Percentiles rank a stretch among this genome's conserved stretches.
These are phyloP conservation scores for Aplocera efformata DNA, from an alignment of 2,888 invertebrate genomes.

Conservation along the genomic window DNA sequence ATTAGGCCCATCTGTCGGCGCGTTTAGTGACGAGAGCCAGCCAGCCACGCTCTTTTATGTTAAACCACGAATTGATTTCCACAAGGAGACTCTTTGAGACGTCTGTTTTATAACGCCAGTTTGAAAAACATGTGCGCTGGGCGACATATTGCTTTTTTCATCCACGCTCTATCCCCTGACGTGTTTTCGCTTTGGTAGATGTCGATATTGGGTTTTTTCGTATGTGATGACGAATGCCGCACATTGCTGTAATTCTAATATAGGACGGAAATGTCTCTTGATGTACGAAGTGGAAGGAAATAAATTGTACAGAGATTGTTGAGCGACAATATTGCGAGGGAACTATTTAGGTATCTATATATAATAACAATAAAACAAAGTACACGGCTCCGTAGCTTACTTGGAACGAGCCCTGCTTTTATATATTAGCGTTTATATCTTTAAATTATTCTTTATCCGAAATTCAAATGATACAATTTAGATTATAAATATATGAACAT, in stretches of 20 bases:
- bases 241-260: constrained; percentile 45
- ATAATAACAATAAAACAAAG: no score
- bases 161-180: constrained; percentile 55
- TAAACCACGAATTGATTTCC: constrained; percentile 65
- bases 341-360: no score
- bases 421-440: no score
- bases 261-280: constrained; percentile 25
- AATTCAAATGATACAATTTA: no score
- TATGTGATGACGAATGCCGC: constrained; percentile 46
- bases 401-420: no score
- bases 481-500: no score
- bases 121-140: constrained; percentile 59
- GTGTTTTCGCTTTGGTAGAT: constrained; percentile 56
- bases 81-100: constrained; percentile 52
- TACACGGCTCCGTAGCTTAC: no score
- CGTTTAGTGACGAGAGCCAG: constrained; percentile 53
- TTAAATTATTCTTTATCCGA: no score
- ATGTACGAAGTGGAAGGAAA: background rate
- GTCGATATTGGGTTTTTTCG: constrained; percentile 56
- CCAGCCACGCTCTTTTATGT: constrained; percentile 48
- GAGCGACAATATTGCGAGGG: no score
- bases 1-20: constrained; percentile 58
- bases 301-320: no score
- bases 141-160: constrained; percentile 70
- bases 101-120: constrained; percentile 56